Evolutionary conservation across 2,797 vertebrate species (phyloP), one percentile per base, ranked within the genome.

Genomic region (Glossophaga mutica): DNA sequence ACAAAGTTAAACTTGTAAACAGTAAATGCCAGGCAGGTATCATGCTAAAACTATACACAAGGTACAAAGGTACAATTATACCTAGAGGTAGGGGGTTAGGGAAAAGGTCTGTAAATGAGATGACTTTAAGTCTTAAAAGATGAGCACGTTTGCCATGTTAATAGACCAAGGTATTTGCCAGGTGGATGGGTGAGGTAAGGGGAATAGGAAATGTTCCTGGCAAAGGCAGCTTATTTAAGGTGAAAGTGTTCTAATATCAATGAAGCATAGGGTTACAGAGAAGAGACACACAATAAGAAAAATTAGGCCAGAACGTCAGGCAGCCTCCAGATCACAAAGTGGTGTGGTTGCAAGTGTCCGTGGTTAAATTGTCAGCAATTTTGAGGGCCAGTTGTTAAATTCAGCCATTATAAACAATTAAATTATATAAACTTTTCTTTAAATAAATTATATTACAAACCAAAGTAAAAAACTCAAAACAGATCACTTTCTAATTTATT

Each of bases 1-100:
- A 34, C 52, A 68, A 95, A 87, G 48, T 81, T 73, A 94, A 96
- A 87, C n/a, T 71, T 96, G 65, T 81, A 46, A 95, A 70, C 5
- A 91, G 26, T 59, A 87, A 86, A 87, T 50, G 10, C 32, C 9
- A 91, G 22, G 9, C 52, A 73, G 73, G n/a, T 46, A 32, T 67
- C 24, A 71, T 32, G 50, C 15, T 78, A 29, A 82, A 78, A 91
- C 42, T 16, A 86, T n/a, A 32, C 14, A 85, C 18, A 32, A 39
- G 42, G 21, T 24, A 9, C 29, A 92, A 73, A 57, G 44, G 29
- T 55, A 71, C 22, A 44, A 7, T 77, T 12, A n/a, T 34, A 37
- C 21, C 62, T 70, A 57, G 29, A 73, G 68, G 32, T 78, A 81
- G 44, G 19, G 79, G 29, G 62, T n/a, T 46, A n/a, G 14, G 18